Evolutionary conservation across 2,888 invertebrate species (phyloP).

Genomic region (Merodon equestris): DNA sequence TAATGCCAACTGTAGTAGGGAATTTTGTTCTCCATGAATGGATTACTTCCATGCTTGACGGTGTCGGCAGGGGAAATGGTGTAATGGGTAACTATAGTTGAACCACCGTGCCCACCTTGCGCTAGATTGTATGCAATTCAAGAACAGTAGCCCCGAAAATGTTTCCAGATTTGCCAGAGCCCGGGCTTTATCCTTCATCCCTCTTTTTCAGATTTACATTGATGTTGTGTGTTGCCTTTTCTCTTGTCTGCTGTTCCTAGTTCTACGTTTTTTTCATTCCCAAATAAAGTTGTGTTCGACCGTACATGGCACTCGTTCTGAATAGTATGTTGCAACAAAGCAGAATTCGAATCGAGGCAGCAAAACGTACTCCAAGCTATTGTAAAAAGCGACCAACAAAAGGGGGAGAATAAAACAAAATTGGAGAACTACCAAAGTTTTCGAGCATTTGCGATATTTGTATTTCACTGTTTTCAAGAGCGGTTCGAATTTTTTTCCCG

Average conservation of each 20-base stretch:
- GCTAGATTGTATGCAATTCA: conserved; percentile 43
- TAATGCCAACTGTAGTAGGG: conserved; percentile 41
- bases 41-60: conserved; percentile 22
- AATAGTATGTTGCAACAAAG: background rate
- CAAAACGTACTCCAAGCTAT: background rate
- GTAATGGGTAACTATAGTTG: too few species aligned
- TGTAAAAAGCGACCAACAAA: background rate
- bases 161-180: conserved; percentile 41
- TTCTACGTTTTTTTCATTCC: background rate
- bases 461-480: conserved; percentile 55
- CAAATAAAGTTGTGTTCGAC: conserved; percentile 54
- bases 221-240: conserved; percentile 41
- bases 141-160: conserved; percentile 55
- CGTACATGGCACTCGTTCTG: background rate
- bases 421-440: conserved; percentile 47
- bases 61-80: too few species aligned
- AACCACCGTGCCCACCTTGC: conserved; percentile 9
- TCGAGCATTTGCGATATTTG: conserved; percentile 56
- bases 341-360: conserved; percentile 1
- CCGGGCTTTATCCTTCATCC: too few species aligned
- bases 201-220: conserved; percentile 46
- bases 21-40: conserved; percentile 64
- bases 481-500: conserved; percentile 7
- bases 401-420: conserved; percentile 8
- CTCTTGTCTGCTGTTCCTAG: background rate